Conservation (phyloP, 2,888 invertebrate species). For the Lasioglossum lativentre region DNA sequence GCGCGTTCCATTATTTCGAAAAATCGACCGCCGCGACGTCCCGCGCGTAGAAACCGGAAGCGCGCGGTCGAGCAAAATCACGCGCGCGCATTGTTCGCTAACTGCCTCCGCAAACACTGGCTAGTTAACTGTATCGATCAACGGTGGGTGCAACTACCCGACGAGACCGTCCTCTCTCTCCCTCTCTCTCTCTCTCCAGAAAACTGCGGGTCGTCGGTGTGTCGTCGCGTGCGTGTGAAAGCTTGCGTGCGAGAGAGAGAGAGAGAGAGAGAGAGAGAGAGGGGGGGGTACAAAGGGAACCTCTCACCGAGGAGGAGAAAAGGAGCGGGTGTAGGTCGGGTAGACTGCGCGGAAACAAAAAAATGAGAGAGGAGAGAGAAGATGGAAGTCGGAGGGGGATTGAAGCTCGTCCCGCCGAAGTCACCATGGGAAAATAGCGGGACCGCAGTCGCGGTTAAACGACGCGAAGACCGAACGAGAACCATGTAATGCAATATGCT, state of each 20-base stretch:
- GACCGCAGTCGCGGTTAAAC: constrained; percentile 43
- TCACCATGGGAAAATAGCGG: constrained; percentile 44
- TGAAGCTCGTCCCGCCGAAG: constrained; percentile 17
- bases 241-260: constrained; percentile 20
- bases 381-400: constrained; percentile 24
- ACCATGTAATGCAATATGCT: constrained; percentile 36
- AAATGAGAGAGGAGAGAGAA: background rate
- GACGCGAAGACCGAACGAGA: constrained; percentile 21
- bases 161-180: background rate
- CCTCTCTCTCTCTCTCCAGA: background rate
- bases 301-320: constrained; percentile 4
- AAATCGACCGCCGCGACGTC: too few species aligned
- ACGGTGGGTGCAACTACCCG: constrained; percentile 69
- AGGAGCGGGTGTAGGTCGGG: constrained; percentile 14
- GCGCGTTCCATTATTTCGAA: too few species aligned
- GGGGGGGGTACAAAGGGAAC: constrained; percentile 28
- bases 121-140: constrained; percentile 78
- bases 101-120: constrained; percentile 68
- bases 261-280: too few species aligned
- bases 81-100: constrained; percentile 54
- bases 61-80: constrained; percentile 14
- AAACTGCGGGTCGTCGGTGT: constrained; percentile 26
- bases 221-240: constrained; percentile 11
- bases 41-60: background rate
- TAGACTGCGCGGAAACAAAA: constrained; percentile 25